Conservation (phyloP, 2,888 invertebrate species). For the Buathra laborator region DNA sequence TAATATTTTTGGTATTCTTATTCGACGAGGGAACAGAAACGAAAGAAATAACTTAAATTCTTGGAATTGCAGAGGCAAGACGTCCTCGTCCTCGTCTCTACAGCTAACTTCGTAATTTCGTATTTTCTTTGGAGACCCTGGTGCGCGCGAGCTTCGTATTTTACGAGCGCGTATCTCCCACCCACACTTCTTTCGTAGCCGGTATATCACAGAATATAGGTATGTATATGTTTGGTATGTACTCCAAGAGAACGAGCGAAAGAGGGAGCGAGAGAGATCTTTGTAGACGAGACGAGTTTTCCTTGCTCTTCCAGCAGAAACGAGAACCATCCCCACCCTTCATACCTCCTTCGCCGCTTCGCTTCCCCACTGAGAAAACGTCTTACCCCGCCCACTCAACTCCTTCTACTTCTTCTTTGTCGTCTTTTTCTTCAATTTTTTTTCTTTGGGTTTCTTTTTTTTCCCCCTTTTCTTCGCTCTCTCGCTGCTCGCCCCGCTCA, state of each 20-base stretch:
- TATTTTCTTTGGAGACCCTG: constrained; percentile 82
- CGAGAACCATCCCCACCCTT: constrained; percentile 62
- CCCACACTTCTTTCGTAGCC: constrained; percentile 52
- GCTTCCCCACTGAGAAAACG: constrained; percentile 58
- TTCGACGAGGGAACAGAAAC: background rate
- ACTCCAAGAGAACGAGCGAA: constrained; percentile 12
- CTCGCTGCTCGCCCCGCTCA: constrained; percentile 47
- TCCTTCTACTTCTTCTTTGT: constrained; percentile 61
- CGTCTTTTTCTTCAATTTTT: constrained; percentile 53
- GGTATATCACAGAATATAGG: constrained; percentile 64
- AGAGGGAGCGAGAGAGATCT: constrained; percentile 33
- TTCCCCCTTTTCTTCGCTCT: constrained; percentile 45
- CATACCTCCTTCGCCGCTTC: constrained; percentile 61
- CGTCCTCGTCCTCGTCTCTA: constrained; percentile 51
- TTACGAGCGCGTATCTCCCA: constrained; percentile 83
- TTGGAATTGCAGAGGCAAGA: constrained; percentile 53
- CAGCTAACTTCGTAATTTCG: constrained; percentile 81
- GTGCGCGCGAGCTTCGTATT: constrained; percentile 76
- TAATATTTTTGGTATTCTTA: background rate
- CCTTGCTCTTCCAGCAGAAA: constrained; percentile 59
- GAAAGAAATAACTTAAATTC: constrained; percentile 43
- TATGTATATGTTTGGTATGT: constrained; percentile 24
- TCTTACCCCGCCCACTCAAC: constrained; percentile 64
- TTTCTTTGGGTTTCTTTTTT: constrained; percentile 50
- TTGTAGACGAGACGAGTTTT: constrained; percentile 59